Conservation (phyloP, 2,797 vertebrate species). For the Tachyglossus aculeatus region DNA sequence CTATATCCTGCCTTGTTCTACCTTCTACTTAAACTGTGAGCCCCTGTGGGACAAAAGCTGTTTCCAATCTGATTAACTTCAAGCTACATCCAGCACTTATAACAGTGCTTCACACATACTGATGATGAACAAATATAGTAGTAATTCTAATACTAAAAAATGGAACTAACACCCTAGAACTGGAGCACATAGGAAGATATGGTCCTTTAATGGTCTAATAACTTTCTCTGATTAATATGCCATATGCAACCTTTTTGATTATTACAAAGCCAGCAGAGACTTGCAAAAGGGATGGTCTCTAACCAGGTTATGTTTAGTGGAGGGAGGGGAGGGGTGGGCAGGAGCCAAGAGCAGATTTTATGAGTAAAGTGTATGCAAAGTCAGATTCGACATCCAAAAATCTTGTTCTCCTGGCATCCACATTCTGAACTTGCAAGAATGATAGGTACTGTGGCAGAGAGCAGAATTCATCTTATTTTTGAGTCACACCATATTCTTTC, state of each 20-base stretch:
- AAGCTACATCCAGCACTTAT: too few species aligned
- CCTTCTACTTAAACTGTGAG: too few species aligned
- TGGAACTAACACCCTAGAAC: too few species aligned
- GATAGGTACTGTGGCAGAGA: neutral
- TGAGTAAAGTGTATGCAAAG: neutral
- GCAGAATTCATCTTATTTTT: neutral
- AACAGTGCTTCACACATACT: too few species aligned
- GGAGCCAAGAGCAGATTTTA: neutral
- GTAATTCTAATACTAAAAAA: too few species aligned
- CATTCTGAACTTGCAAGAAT: conserved; percentile 21
- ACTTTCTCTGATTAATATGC: conserved; percentile 29
- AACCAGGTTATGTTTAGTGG: neutral
- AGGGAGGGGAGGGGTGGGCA: neutral
- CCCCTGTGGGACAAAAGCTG: too few species aligned
- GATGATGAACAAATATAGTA: too few species aligned
- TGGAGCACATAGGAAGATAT: conserved; percentile 44
- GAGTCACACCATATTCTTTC: conserved; percentile 1
- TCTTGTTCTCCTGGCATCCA: neutral
- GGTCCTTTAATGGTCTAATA: conserved; percentile 20
- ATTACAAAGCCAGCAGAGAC: neutral
- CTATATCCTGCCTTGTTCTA: neutral
- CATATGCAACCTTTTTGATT: conserved; percentile 12
- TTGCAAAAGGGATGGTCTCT: neutral
- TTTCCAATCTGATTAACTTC: too few species aligned
- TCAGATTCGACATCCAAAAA: neutral